Evolutionary conservation across 2,888 invertebrate genomes (phyloP).

Genomic region (Adineta ricciae): DNA sequence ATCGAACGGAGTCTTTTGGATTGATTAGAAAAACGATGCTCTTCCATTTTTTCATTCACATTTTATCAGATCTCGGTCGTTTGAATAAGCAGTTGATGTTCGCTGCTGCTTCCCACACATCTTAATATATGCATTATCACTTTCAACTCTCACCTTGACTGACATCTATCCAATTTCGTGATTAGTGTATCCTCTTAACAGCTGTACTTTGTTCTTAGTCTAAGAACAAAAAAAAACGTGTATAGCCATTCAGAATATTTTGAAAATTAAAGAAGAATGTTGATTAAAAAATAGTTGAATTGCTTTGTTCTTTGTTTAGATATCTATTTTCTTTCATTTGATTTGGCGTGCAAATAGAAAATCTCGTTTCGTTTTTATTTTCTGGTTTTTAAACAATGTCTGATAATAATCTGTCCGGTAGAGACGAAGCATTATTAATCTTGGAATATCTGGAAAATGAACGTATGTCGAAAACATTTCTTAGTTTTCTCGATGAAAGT

Average conservation of each 20-base stretch:
- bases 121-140: too few relatives aligned
- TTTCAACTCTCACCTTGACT: neutral
- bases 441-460: constrained; percentile 19
- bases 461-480: neutral
- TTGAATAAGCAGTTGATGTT: too few relatives aligned
- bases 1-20: too few relatives aligned
- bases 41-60: too few relatives aligned
- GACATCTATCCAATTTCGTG: neutral
- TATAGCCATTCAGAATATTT: neutral
- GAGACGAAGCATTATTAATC: constrained; percentile 10
- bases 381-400: neutral
- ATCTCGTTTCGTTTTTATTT: neutral
- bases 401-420: neutral
- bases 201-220: neutral
- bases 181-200: neutral
- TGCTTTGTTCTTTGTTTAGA: neutral
- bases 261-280: neutral
- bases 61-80: too few relatives aligned
- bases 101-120: too few relatives aligned
- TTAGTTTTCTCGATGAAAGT: constrained; percentile 12
- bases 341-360: neutral
- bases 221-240: neutral
- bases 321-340: neutral
- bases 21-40: too few relatives aligned
- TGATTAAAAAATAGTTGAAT: neutral